Conservation (phyloP, 2,888 invertebrate species). For the Morpho achilles region DNA sequence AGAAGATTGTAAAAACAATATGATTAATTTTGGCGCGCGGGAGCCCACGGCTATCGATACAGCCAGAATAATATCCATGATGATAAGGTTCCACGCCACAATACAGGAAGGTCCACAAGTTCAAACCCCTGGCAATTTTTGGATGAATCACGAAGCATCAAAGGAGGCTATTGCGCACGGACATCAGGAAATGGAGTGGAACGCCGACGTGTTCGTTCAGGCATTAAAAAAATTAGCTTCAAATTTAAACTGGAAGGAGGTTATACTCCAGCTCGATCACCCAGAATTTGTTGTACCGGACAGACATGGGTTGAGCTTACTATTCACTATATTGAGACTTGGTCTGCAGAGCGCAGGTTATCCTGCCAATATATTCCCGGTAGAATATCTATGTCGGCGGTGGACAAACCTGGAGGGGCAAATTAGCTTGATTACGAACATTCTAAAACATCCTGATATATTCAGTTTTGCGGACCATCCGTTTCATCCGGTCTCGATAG, state of each 20-base stretch:
- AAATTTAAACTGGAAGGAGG: conserved; percentile 94
- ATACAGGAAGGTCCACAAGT: conserved; percentile 83
- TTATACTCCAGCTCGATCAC: conserved; percentile 94
- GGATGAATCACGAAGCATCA: conserved; percentile 77
- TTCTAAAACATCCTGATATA: conserved; percentile 94
- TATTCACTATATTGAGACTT: conserved; percentile 89
- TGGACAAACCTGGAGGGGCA: conserved; percentile 98
- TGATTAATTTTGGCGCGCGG: conserved; percentile 89
- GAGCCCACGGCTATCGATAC: conserved; percentile 91
- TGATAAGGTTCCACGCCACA: conserved; percentile 89
- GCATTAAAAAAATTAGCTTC: conserved; percentile 93
- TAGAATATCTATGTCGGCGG: conserved; percentile 92
- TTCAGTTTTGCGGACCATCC: conserved; percentile 97
- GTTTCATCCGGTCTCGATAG: conserved; percentile 91
- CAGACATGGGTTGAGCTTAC: conserved; percentile 88
- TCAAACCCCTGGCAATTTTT: conserved; percentile 83
- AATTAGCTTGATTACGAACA: conserved; percentile 91
- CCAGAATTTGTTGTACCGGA: conserved; percentile 93
- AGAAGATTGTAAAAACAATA: conserved; percentile 92
- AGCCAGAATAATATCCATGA: conserved; percentile 90
- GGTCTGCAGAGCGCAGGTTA: conserved; percentile 89
- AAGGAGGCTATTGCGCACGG: conserved; percentile 68
- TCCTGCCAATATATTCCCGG: conserved; percentile 87
- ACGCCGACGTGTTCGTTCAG: conserved; percentile 95
- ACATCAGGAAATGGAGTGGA: conserved; percentile 85